Percentiles rank a stretch among this genome's conserved stretches.
Conservation (phyloP, 2,888 invertebrate genomes). For the Nomada lathburiana region DNA sequence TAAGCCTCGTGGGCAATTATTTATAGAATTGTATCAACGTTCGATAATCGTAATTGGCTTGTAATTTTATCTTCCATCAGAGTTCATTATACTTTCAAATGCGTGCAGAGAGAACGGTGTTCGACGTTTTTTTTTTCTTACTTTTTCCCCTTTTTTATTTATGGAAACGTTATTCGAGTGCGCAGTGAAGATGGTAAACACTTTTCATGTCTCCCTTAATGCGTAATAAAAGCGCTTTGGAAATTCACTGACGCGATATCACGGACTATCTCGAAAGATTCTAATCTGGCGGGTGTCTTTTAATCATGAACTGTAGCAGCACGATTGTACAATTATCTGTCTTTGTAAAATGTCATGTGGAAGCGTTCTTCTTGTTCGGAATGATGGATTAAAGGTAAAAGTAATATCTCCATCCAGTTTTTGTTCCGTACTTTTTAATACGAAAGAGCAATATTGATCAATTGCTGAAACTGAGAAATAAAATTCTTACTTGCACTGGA, state of each 20-base stretch:
- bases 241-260: slow-evolving; percentile 39
- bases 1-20: slow-evolving; percentile 25
- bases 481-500: too few relatives aligned
- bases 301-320: slow-evolving; percentile 20
- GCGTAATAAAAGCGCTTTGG: slow-evolving; percentile 27
- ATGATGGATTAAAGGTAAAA: not conserved
- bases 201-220: slow-evolving; percentile 1
- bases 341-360: not conserved
- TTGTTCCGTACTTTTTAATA: too few relatives aligned
- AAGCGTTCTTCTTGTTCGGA: not conserved
- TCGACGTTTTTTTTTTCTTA: not conserved
- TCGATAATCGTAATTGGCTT: not conserved
- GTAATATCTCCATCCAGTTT: too few relatives aligned
- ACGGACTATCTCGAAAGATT: slow-evolving; percentile 28
- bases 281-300: slow-evolving; percentile 16
- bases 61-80: not conserved
- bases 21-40: slow-evolving; percentile 17
- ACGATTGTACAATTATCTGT: slow-evolving; percentile 16
- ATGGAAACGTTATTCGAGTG: slow-evolving; percentile 1
- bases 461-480: not conserved
- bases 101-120: not conserved
- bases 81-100: slow-evolving; percentile 21
- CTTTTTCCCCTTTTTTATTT: not conserved
- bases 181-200: not conserved
- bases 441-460: not conserved